These are phyloP conservation scores for Pocillopora damicornis DNA, from an alignment of 64 coral and sea anemone genomes.

Conservation along the genomic window DNA sequence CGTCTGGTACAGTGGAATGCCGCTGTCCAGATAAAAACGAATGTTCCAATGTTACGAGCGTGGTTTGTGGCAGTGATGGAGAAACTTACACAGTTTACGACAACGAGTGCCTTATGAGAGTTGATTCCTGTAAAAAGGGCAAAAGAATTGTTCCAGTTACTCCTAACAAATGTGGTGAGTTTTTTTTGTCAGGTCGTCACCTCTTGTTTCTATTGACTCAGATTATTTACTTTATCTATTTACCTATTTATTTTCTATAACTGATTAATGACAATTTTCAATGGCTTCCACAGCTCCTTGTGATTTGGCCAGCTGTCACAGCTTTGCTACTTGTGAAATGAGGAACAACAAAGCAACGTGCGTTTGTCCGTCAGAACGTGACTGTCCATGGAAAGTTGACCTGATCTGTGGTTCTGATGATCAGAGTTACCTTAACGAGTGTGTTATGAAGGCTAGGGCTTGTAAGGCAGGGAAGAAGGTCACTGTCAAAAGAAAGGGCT, in stretches of 20 bases:
- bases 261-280: not conserved
- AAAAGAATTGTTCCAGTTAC: conserved; percentile 22
- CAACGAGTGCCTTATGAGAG: conserved; percentile 46
- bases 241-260: not conserved
- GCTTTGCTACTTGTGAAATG: conserved; percentile 30
- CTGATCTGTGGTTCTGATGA: conserved; percentile 74
- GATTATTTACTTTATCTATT: not conserved
- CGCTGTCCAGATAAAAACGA: conserved; percentile 69
- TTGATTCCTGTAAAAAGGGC: conserved; percentile 26
- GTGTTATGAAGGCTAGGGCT: conserved; percentile 64
- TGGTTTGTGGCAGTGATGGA: conserved; percentile 50
- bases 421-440: conserved; percentile 69
- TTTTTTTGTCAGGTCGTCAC: not conserved
- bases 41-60: conserved; percentile 21
- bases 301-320: conserved; percentile 18
- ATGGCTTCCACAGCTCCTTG: conserved; percentile 20
- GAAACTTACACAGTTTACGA: conserved; percentile 20
- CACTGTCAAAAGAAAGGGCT: conserved; percentile 44
- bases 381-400: conserved; percentile 34
- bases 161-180: conserved; percentile 47
- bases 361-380: conserved; percentile 31
- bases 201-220: not conserved
- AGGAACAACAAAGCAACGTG: conserved; percentile 11
- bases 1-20: conserved; percentile 65
- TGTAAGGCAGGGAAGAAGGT: conserved; percentile 68